Conservation (phyloP, 2,113 vertebrate species). For the Lucifuga dentata region DNA sequence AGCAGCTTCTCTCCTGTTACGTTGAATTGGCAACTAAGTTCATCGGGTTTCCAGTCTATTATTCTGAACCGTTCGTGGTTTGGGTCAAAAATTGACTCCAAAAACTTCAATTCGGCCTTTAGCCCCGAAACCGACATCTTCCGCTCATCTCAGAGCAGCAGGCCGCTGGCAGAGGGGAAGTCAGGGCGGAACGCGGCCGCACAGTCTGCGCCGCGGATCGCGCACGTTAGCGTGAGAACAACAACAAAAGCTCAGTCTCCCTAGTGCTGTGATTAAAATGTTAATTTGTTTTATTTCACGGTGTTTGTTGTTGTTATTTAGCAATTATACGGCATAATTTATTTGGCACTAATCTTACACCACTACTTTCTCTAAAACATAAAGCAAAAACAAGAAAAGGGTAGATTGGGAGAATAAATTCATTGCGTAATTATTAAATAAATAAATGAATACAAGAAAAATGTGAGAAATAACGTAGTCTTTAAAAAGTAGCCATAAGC, state of each 20-base stretch:
- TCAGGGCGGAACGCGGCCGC: slow-evolving; percentile 77
- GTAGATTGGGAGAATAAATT: no score
- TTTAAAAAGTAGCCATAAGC: no score
- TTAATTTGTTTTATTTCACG: no score
- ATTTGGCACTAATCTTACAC: no score
- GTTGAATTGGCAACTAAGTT: slow-evolving; percentile 94
- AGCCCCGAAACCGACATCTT: slow-evolving; percentile 98
- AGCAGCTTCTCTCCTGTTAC: slow-evolving; percentile 88
- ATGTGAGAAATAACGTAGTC: no score
- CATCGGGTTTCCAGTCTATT: slow-evolving; percentile 95
- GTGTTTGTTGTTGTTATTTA: no score
- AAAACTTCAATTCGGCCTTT: slow-evolving; percentile 96
- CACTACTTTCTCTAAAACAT: no score
- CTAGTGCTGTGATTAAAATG: no score
- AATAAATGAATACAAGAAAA: no score
- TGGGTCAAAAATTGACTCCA: slow-evolving; percentile 96
- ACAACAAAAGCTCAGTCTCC: slow-evolving; percentile 72
- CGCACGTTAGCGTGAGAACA: slow-evolving; percentile 79
- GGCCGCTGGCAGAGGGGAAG: slow-evolving; percentile 82
- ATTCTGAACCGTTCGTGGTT: slow-evolving; percentile 97
- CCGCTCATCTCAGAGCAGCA: slow-evolving; percentile 86
- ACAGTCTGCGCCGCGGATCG: slow-evolving; percentile 71
- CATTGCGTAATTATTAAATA: no score
- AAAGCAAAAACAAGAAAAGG: no score
- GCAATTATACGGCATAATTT: no score